Evolutionary conservation across 37 sponge, comb jelly and placozoan genomes (phyloP).

Genomic region (Corticium candelabrum): DNA sequence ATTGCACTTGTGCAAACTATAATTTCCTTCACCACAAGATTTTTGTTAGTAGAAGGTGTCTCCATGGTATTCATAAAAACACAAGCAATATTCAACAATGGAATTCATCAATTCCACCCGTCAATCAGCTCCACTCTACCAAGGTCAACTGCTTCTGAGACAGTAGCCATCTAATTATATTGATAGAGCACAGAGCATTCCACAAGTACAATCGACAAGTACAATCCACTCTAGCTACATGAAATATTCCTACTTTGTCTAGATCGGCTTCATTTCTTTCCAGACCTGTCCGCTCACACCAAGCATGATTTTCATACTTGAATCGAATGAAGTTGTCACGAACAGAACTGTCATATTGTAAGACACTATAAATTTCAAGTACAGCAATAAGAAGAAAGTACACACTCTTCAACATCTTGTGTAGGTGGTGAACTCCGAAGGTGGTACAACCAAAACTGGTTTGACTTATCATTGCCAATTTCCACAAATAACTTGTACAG

Average conservation of each 20-base stretch:
- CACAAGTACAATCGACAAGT: too few relatives aligned
- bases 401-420: slow-evolving; percentile 24
- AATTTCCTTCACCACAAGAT: too few relatives aligned
- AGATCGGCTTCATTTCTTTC: neutral
- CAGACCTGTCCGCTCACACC: slow-evolving; percentile 30
- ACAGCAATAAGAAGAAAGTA: neutral
- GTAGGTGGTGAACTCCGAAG: neutral
- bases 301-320: slow-evolving; percentile 64
- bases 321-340: slow-evolving; percentile 63
- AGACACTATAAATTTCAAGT: neutral
- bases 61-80: too few relatives aligned
- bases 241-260: neutral
- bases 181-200: too few relatives aligned
- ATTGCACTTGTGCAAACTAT: too few relatives aligned
- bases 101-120: too few relatives aligned
- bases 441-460: slow-evolving; percentile 66
- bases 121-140: too few relatives aligned
- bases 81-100: too few relatives aligned
- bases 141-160: too few relatives aligned
- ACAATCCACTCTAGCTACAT: too few relatives aligned
- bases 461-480: slow-evolving; percentile 57
- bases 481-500: slow-evolving; percentile 34
- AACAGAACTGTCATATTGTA: slow-evolving; percentile 28
- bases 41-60: too few relatives aligned
- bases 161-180: too few relatives aligned